phyloP scores from a whole-genome alignment of 2,888 invertebrate species.

The Melieria picta region DNA sequence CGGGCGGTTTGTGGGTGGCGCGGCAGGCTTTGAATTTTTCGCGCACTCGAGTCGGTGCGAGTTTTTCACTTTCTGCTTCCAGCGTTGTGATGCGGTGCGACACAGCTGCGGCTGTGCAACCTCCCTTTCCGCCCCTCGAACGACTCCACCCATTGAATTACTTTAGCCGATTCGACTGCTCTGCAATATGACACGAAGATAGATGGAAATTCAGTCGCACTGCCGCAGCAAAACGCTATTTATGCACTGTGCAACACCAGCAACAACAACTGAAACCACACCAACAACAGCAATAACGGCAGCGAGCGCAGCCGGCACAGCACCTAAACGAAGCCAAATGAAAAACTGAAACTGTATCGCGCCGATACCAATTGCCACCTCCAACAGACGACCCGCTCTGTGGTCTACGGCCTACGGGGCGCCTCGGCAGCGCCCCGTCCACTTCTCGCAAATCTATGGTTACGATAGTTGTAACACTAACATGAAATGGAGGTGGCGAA shows the following conservation, averaged over 20 bases:
- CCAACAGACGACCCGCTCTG: not conserved
- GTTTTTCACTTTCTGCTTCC: constrained; percentile 9
- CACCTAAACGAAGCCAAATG: constrained; percentile 30
- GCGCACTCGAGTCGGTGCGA: constrained; percentile 30
- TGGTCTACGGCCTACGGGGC: no score
- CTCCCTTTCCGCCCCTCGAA: not conserved
- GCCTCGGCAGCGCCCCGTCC: no score
- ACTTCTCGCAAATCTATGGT: no score
- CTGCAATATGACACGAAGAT: constrained; percentile 43
- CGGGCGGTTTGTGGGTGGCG: not conserved
- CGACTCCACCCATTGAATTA: not conserved
- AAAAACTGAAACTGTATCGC: constrained; percentile 43
- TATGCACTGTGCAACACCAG: constrained; percentile 37
- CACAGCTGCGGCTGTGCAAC: not conserved
- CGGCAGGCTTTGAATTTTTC: constrained; percentile 21
- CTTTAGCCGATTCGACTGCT: constrained; percentile 1
- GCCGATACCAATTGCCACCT: constrained; percentile 41
- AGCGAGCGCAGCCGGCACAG: constrained; percentile 11
- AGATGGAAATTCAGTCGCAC: constrained; percentile 44
- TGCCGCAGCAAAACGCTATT: constrained; percentile 42
- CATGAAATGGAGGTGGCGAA: no score
- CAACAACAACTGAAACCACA: not conserved
- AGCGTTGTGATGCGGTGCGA: not conserved
- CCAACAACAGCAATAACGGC: not conserved
- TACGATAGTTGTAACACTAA: no score